phyloP scores from a whole-genome alignment of 1,140 invertebrate genomes.

The Oscheius sp. region DNA sequence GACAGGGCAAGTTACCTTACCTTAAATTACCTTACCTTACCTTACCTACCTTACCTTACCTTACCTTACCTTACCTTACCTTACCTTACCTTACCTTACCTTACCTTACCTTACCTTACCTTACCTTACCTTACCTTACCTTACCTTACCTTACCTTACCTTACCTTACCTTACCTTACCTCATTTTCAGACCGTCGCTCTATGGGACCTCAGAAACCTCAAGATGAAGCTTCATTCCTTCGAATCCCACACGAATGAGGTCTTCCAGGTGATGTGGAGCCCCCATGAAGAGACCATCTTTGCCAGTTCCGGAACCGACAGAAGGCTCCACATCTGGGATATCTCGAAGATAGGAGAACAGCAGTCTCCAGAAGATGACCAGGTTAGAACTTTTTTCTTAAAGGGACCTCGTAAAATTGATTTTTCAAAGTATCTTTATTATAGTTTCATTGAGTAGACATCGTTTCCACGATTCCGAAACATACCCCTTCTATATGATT shows the following conservation, averaged over 20 bases:
- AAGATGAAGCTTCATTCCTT: slow-evolving; percentile 98
- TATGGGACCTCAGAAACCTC: slow-evolving; percentile 95
- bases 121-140: neutral
- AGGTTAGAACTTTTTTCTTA: slow-evolving; percentile 61
- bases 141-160: too few relatives aligned
- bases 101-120: neutral
- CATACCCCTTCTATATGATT: too few relatives aligned
- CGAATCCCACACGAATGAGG: slow-evolving; percentile 99
- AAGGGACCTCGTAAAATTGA: neutral
- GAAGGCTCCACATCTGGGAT: slow-evolving; percentile 97
- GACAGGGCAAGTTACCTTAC: slow-evolving; percentile 71
- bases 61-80: neutral
- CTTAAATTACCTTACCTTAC: neutral
- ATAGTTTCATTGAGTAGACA: too few relatives aligned
- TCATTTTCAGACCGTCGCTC: slow-evolving; percentile 70
- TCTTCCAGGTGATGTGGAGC: slow-evolving; percentile 96
- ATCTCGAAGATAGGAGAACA: slow-evolving; percentile 98
- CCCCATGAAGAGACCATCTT: slow-evolving; percentile 99
- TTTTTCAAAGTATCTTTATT: too few relatives aligned
- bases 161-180: too few relatives aligned
- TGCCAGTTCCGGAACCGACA: slow-evolving; percentile 94
- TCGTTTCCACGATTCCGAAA: too few relatives aligned
- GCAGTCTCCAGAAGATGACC: slow-evolving; percentile 95
- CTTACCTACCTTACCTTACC: neutral
- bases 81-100: neutral